These are phyloP conservation scores for Narcine bancroftii DNA, from an alignment of 2,113 vertebrate genomes.

Conservation along the genomic window DNA sequence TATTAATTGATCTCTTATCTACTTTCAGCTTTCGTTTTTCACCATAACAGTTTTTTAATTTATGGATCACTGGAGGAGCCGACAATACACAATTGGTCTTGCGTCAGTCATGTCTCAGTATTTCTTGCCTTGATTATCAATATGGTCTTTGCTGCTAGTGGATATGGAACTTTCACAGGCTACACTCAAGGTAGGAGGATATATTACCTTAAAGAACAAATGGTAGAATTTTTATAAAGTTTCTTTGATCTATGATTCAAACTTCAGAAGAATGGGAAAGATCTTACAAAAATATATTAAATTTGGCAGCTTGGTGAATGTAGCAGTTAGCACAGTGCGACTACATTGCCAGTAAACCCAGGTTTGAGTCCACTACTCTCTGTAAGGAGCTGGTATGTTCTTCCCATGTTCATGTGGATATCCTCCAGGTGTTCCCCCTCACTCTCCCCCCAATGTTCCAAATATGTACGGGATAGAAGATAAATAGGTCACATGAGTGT, in stretches of 20 bases:
- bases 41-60: slow-evolving; percentile 92
- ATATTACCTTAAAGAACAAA: neutral
- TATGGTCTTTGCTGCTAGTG: slow-evolving; percentile 67
- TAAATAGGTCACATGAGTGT: no score
- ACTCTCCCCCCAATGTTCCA: no score
- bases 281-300: no score
- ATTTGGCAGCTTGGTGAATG: no score
- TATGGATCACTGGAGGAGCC: slow-evolving; percentile 78
- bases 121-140: slow-evolving; percentile 67
- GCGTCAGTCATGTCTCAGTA: slow-evolving; percentile 74
- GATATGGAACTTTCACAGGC: slow-evolving; percentile 83
- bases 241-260: neutral
- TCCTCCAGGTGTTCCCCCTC: no score
- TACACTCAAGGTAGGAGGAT: slow-evolving; percentile 78
- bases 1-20: slow-evolving; percentile 41
- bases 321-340: no score
- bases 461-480: no score
- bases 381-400: no score
- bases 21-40: slow-evolving; percentile 85
- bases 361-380: no score
- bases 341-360: no score
- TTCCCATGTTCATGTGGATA: no score
- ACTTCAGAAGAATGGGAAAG: neutral
- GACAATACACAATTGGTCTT: slow-evolving; percentile 72
- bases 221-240: neutral